phyloP scores from a whole-genome alignment of 2,113 vertebrate species.

The Aplodontia rufa region DNA sequence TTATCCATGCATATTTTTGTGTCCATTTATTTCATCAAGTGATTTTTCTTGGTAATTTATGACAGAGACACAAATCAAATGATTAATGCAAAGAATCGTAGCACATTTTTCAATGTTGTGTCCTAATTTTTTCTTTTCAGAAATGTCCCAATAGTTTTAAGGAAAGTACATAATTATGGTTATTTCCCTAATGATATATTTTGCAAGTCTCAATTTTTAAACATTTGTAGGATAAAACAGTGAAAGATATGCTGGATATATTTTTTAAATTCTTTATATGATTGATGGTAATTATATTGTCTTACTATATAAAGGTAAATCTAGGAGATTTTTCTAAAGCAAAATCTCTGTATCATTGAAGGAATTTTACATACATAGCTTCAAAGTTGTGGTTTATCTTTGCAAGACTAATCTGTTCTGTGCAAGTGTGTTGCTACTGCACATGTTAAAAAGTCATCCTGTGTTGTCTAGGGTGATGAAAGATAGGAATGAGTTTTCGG shows the following conservation, averaged over 20 bases:
- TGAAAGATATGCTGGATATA: background rate
- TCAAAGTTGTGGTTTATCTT: conserved; percentile 46
- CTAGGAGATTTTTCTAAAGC: conserved; percentile 28
- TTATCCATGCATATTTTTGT: background rate
- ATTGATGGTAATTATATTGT: background rate
- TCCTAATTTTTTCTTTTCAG: conserved; percentile 23
- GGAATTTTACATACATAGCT: conserved; percentile 7
- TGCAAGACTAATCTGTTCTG: conserved; percentile 11
- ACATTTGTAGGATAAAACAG: background rate
- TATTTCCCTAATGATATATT: background rate
- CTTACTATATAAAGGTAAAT: conserved; percentile 45
- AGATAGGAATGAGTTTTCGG: conserved; percentile 72
- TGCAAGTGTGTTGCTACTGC: conserved; percentile 30
- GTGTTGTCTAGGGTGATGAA: conserved; percentile 61
- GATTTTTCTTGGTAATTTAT: conserved; percentile 23
- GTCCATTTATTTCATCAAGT: conserved; percentile 17
- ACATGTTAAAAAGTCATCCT: conserved; percentile 54
- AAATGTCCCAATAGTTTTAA: background rate
- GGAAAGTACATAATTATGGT: background rate
- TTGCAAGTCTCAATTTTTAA: conserved; percentile 47
- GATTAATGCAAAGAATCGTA: conserved; percentile 12
- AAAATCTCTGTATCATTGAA: conserved; percentile 29
- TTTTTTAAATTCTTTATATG: conserved; percentile 24
- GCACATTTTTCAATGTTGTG: background rate
- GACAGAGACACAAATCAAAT: conserved; percentile 30